Base-by-base conservation (phyloP, 2,888 invertebrate genomes). In the Timandra comae region DNA sequence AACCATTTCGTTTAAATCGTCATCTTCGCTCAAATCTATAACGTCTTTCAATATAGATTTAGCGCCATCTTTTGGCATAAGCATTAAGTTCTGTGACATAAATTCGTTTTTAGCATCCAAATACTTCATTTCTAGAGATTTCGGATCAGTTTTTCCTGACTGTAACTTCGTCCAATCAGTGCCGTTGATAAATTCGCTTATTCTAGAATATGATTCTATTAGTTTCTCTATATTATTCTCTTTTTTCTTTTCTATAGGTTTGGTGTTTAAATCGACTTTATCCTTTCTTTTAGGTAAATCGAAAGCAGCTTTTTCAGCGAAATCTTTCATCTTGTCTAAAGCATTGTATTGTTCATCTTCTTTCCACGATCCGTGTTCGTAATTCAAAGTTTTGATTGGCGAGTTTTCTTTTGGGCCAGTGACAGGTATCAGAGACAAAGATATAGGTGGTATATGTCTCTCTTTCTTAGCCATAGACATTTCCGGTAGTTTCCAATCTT, bases 271-370 rank as follows among this genome's bases (percentile, higher is more conserved):
- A 24, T 22, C 9, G 4, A n/a, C n/a, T n/a, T n/a, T n/a, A 8
- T 72, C 72, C 55, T 74, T 81, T 0, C 64, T 52, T 54, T 82
- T 86, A 0, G 84, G 80, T 3, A 84, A 49, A 41, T 85, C 86
- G 34, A 86, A 81, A 0, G 86, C 76, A 0, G 82, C 82, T 42
- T 81, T 85, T 47, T 86, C 85, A 5, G 86, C 85, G 54, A 86
- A 86, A 35, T 84, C 77, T 46, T 84, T 84, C 80, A 86, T 86
- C 69, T 84, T 86, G 19, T 86, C 86, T 33, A 86, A 40, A 0
- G 86, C 86, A 40, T 86, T 86, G 44, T 86, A 86, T 54, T 86
- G 75, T 13, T 81, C 78, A 1, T 75, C 75, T 20, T 73, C 74
- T 36, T 71, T 75, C 71, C 77, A 79, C 1, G 63, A 58, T 2